Evolutionary conservation across 2,113 vertebrate species (phyloP).

Genomic region (Pantherophis guttatus): DNA sequence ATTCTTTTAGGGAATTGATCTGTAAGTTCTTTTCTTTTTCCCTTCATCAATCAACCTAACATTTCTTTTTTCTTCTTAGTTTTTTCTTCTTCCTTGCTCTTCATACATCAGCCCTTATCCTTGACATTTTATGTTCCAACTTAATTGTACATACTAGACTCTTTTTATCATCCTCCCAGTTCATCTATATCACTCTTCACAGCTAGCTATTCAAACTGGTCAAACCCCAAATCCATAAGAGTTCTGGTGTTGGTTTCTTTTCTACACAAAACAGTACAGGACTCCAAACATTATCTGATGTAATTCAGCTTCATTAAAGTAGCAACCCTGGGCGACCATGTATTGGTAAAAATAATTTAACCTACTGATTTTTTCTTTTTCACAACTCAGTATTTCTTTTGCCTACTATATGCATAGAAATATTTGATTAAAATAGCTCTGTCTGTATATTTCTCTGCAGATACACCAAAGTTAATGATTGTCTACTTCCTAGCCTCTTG

Average conservation of each 20-base stretch:
- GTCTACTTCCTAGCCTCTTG: background rate
- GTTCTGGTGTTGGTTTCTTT: background rate
- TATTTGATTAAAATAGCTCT: conserved; percentile 3
- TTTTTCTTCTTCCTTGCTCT: background rate
- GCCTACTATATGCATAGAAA: background rate
- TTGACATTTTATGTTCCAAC: background rate
- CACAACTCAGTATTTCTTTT: conserved; percentile 18
- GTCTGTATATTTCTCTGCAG: background rate
- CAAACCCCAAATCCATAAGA: background rate
- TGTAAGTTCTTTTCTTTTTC: background rate
- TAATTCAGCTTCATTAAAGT: background rate
- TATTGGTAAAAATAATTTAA: background rate
- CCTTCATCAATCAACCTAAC: background rate
- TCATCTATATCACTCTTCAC: background rate
- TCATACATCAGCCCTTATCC: background rate
- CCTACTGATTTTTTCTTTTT: background rate
- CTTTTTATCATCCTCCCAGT: background rate
- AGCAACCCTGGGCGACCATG: background rate
- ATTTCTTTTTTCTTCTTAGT: background rate
- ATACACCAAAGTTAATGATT: background rate
- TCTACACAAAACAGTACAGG: background rate
- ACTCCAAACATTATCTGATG: background rate
- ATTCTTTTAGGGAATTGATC: background rate
- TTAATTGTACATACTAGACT: background rate
- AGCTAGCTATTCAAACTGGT: background rate